A percentile compares a stretch with the other conserved stretches of the same genome.
phyloP scores from a whole-genome alignment of 2,888 invertebrate species.

The Scaptomyza polygonia region DNA sequence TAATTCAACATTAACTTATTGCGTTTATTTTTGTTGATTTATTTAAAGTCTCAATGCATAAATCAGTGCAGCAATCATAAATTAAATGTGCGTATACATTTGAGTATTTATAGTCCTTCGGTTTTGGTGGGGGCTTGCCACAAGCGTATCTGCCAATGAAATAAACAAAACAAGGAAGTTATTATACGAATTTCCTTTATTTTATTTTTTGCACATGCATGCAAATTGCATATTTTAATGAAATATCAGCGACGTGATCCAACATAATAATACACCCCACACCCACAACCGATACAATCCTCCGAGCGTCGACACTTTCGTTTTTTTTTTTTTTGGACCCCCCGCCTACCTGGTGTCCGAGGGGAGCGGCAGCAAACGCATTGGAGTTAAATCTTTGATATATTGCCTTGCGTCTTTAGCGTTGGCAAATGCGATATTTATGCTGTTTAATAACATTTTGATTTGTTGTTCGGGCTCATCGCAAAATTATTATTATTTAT shows the following conservation, averaged over 20 bases:
- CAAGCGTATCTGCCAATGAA: slow-evolving; percentile 14
- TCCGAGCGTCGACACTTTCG: slow-evolving; percentile 5
- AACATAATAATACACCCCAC: slow-evolving; percentile 34
- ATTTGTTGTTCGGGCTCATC: slow-evolving; percentile 47
- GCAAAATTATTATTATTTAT: slow-evolving; percentile 46
- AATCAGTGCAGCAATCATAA: slow-evolving; percentile 37
- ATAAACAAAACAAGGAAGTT: slow-evolving; percentile 35
- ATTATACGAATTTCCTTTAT: neutral
- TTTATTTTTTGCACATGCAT: slow-evolving; percentile 51
- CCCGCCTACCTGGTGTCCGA: slow-evolving; percentile 8
- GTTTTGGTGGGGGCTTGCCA: slow-evolving; percentile 2
- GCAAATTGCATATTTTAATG: slow-evolving; percentile 67
- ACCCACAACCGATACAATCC: neutral
- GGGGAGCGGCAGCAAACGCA: slow-evolving; percentile 3
- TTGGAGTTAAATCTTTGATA: slow-evolving; percentile 40
- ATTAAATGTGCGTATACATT: slow-evolving; percentile 29
- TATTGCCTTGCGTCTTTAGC: slow-evolving; percentile 34
- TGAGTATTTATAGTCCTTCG: slow-evolving; percentile 5
- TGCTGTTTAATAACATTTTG: slow-evolving; percentile 51
- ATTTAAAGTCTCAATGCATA: slow-evolving; percentile 16
- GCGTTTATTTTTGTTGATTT: neutral
- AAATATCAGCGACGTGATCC: slow-evolving; percentile 56
- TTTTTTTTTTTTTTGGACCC: slow-evolving; percentile 21
- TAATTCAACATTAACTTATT: slow-evolving; percentile 1
- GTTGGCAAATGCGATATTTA: slow-evolving; percentile 40